Conservation (phyloP, 2,113 vertebrate species). For the Piaya cayana region DNA sequence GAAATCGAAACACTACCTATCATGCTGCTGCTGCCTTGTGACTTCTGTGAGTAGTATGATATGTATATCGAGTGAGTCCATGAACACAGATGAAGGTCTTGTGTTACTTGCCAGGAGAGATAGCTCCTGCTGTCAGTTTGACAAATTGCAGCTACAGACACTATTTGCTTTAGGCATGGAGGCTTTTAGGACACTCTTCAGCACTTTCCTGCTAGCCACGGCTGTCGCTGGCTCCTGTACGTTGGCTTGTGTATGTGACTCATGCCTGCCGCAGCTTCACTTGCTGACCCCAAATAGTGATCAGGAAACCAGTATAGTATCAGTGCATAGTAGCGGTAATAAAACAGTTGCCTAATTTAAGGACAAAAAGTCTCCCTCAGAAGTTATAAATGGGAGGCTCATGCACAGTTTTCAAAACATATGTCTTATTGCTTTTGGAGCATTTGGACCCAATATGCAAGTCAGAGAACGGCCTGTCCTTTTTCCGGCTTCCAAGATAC, state of each 20-base stretch:
- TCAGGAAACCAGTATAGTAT: background rate
- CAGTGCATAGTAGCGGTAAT: background rate
- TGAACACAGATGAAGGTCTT: background rate
- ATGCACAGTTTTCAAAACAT: background rate
- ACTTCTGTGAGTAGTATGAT: background rate
- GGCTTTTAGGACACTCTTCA: background rate
- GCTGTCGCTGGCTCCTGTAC: background rate
- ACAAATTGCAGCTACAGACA: constrained; percentile 14
- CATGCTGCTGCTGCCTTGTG: background rate
- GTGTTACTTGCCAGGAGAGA: background rate
- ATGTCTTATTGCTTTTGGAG: background rate
- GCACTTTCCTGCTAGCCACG: constrained; percentile 7
- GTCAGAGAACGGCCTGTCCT: background rate
- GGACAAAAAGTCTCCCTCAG: background rate
- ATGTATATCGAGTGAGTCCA: fast-evolving
- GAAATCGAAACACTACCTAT: background rate
- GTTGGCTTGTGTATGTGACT: background rate
- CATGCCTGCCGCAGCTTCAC: background rate
- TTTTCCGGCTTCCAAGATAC: background rate
- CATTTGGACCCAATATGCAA: background rate
- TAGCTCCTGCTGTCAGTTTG: background rate
- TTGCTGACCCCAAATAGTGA: background rate
- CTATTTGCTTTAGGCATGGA: background rate
- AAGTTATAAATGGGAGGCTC: background rate
- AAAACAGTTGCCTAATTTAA: background rate